phyloP scores from a whole-genome alignment of 2,113 vertebrate species.

The Isurus oxyrinchus region DNA sequence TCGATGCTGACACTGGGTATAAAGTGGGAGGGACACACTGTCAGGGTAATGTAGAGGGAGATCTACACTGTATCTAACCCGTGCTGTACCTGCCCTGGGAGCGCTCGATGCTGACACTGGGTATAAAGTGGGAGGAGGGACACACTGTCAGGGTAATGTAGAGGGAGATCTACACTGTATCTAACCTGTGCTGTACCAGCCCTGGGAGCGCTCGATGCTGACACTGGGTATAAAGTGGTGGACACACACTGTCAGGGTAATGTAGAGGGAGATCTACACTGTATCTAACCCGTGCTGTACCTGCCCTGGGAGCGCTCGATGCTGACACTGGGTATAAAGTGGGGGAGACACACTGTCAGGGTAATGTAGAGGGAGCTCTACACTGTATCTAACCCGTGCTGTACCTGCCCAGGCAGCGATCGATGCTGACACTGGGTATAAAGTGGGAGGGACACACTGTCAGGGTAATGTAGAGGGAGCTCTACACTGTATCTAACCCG shows the following conservation, averaged over 20 bases:
- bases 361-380: too few species aligned
- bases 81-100: too few species aligned
- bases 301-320: not conserved
- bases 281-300: not conserved
- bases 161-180: not conserved
- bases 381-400: too few species aligned
- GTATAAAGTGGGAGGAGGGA: too few species aligned
- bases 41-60: too few species aligned
- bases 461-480: not conserved
- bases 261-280: not conserved
- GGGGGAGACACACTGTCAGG: too few species aligned
- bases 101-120: too few species aligned
- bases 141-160: not conserved
- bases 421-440: too few species aligned
- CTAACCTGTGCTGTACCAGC: not conserved
- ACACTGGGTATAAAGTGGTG: not conserved
- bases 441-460: too few species aligned
- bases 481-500: not conserved
- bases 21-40: too few species aligned
- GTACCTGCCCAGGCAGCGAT: too few species aligned
- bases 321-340: not conserved
- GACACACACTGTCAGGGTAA: not conserved
- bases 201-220: not conserved
- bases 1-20: not conserved
- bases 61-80: too few species aligned